A percentile compares a stretch with the other conserved stretches of the same genome.
These are phyloP conservation scores for Megaptera novaeangliae DNA, from an alignment of 2,113 vertebrate genomes.

Conservation along the genomic window DNA sequence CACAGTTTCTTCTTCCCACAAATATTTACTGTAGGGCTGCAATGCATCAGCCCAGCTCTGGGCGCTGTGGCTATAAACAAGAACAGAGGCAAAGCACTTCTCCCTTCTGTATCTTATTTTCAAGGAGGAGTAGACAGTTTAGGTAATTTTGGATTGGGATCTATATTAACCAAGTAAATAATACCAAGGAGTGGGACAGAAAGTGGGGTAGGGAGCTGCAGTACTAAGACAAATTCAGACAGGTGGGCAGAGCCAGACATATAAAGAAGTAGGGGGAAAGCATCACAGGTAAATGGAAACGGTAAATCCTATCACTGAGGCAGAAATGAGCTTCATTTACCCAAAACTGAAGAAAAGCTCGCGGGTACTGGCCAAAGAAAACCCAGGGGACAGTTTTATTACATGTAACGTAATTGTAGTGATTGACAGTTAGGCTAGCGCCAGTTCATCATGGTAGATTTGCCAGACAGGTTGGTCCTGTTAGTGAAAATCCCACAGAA, in stretches of 20 bases:
- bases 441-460: background rate
- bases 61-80: background rate
- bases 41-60: background rate
- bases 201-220: background rate
- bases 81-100: background rate
- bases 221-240: background rate
- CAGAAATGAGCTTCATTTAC: background rate
- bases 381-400: background rate
- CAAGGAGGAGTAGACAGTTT: background rate
- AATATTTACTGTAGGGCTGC: background rate
- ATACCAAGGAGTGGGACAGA: background rate
- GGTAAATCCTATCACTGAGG: background rate
- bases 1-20: background rate
- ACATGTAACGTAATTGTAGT: background rate
- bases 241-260: background rate
- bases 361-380: background rate
- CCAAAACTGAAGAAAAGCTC: background rate
- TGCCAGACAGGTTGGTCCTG: background rate
- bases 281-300: background rate
- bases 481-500: background rate
- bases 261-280: background rate
- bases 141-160: background rate
- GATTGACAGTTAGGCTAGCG: background rate
- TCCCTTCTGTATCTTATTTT: background rate
- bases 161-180: background rate